Evolutionary conservation across 1,140 invertebrate species (phyloP).

Genomic region (Formica selysi): DNA sequence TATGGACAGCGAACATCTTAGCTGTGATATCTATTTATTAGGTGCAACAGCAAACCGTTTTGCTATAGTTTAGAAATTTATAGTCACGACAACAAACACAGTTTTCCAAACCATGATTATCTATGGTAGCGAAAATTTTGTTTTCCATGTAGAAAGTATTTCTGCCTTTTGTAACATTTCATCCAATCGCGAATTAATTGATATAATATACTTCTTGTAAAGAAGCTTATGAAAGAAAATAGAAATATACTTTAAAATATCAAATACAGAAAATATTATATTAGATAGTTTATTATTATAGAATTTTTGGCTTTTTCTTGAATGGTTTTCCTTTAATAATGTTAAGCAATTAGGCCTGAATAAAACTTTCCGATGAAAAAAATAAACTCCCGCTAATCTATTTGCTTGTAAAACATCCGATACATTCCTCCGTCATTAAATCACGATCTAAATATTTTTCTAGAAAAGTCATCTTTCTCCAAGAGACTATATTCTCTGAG

Average conservation of each 20-base stretch:
- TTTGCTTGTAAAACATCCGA: not conserved
- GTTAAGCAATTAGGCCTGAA: not conserved
- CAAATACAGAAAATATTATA: not conserved
- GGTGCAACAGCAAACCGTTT: not conserved
- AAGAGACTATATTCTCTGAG: not conserved
- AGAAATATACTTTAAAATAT: not conserved
- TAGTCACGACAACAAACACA: not conserved
- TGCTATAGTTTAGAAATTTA: conserved; percentile 2
- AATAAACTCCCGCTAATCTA: not conserved
- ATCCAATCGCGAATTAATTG: no score
- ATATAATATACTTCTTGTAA: no score
- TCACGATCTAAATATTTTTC: conserved; percentile 33
- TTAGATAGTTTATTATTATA: not conserved
- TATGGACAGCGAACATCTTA: no score
- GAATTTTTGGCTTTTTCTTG: not conserved
- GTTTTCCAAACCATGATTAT: no score
- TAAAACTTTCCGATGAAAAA: not conserved
- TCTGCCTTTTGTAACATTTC: no score
- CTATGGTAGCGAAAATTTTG: no score
- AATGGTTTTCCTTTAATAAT: not conserved
- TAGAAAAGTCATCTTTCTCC: not conserved
- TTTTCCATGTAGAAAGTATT: no score
- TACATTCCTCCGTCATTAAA: conserved; percentile 22
- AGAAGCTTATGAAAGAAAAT: no score
- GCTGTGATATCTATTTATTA: not conserved